phyloP scores from a whole-genome alignment of 2,113 vertebrate species.

The Xyliphius kryptos region DNA sequence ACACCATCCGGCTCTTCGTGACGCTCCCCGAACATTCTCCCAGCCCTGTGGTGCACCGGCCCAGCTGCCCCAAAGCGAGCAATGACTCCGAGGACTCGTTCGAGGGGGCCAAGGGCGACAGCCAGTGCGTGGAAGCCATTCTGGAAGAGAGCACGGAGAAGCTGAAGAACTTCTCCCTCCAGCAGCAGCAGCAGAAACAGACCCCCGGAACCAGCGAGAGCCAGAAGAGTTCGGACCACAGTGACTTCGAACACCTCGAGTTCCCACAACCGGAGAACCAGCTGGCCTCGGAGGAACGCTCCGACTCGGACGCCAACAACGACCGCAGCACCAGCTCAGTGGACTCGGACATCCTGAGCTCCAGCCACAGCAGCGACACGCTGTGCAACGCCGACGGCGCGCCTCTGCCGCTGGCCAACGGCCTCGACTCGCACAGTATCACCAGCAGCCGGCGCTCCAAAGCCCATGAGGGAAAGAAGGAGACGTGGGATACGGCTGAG shows the following conservation, averaged over 20 bases:
- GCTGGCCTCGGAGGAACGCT: conserved; percentile 84
- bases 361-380: conserved; percentile 96
- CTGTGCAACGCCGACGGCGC: conserved; percentile 89
- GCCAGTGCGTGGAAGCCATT: conserved; percentile 89
- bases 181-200: conserved; percentile 59
- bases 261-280: conserved; percentile 78
- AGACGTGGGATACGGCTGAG: conserved; percentile 96
- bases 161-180: conserved; percentile 88
- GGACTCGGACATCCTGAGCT: conserved; percentile 98
- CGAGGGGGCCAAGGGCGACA: conserved; percentile 73
- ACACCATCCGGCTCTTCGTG: conserved; percentile 89
- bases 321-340: conserved; percentile 97
- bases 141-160: conserved; percentile 96
- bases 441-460: conserved; percentile 96
- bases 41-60: conserved; percentile 72
- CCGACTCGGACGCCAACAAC: conserved; percentile 93
- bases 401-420: conserved; percentile 85
- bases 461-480: conserved; percentile 93
- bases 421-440: conserved; percentile 94
- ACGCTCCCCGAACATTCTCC: conserved; percentile 88
- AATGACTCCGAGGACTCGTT: conserved; percentile 71
- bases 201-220: conserved; percentile 87
- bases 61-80: conserved; percentile 71
- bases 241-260: conserved; percentile 92
- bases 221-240: conserved; percentile 90